These are phyloP conservation scores for Drosophila persimilis DNA, from an alignment of 1,140 invertebrate genomes.

Conservation along the genomic window DNA sequence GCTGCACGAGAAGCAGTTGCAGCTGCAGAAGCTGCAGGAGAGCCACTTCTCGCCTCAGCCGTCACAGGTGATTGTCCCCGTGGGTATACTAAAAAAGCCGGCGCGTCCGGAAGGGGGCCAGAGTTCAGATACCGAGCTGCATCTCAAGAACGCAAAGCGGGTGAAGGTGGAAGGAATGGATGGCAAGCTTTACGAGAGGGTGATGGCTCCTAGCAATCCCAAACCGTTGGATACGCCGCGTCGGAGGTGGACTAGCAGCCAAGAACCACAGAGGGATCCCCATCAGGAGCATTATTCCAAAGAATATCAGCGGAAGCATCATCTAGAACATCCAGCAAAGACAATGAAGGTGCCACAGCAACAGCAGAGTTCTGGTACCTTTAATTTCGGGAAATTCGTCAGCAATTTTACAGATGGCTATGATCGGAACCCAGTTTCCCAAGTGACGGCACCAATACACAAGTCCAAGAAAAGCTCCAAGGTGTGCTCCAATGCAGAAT, in stretches of 20 bases:
- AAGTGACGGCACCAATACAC: neutral
- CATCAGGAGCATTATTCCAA: too few species aligned
- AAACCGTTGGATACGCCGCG: slow-evolving; percentile 1
- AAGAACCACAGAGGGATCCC: neutral
- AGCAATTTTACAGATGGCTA: slow-evolving; percentile 8
- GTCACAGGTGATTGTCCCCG: neutral
- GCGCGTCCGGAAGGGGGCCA: neutral
- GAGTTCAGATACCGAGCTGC: neutral
- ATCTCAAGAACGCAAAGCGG: neutral
- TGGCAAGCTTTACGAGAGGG: neutral
- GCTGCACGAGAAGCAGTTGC: slow-evolving; percentile 11
- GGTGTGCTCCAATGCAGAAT: too few species aligned
- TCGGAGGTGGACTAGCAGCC: neutral
- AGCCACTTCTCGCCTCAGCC: too few species aligned
- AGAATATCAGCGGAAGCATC: neutral
- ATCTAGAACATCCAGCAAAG: neutral
- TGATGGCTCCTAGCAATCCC: neutral
- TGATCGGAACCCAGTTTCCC: neutral
- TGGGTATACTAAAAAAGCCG: slow-evolving; percentile 28
- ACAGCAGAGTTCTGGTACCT: neutral
- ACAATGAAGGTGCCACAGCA: neutral
- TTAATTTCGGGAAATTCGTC: slow-evolving; percentile 38
- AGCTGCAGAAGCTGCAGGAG: neutral
- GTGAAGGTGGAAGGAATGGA: neutral
- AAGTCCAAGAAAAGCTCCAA: neutral